A percentile compares a stretch with the other conserved stretches of the same genome.
Conservation (phyloP, 2,888 invertebrate species). For the Thereva nobilitata region DNA sequence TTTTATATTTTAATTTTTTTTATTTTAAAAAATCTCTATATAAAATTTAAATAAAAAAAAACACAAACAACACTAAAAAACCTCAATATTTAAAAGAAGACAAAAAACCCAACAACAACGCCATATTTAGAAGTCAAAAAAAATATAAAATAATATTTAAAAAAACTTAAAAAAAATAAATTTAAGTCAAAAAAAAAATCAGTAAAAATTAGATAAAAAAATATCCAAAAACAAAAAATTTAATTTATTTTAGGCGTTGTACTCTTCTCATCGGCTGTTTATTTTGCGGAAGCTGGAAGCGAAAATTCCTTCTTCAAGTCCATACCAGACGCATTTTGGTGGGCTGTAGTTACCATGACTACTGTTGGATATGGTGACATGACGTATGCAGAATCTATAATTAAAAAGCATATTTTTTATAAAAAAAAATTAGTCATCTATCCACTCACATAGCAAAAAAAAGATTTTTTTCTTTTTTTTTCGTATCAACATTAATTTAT, state of each 20-base stretch:
- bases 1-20: no score
- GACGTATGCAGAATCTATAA: slow-evolving; percentile 66
- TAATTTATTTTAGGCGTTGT: slow-evolving; percentile 86
- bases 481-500: slow-evolving; percentile 23
- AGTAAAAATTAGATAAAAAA: slow-evolving; percentile 34
- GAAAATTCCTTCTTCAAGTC: slow-evolving; percentile 99
- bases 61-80: no score
- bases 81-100: not conserved
- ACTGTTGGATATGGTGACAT: slow-evolving; percentile 99
- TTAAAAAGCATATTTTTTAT: slow-evolving; percentile 48
- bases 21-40: no score
- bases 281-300: slow-evolving; percentile 99
- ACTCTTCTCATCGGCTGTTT: slow-evolving; percentile 99
- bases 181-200: slow-evolving; percentile 41
- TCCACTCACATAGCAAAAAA: slow-evolving; percentile 34
- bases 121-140: slow-evolving; percentile 6
- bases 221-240: slow-evolving; percentile 50
- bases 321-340: slow-evolving; percentile 99
- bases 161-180: slow-evolving; percentile 7
- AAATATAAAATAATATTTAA: slow-evolving; percentile 20
- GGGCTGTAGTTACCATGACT: slow-evolving; percentile 99
- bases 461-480: slow-evolving; percentile 12
- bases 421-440: slow-evolving; percentile 21
- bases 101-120: slow-evolving; percentile 18
- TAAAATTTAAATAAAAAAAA: no score